A percentile compares a stretch with the other conserved stretches of the same genome.
phyloP scores from a whole-genome alignment of 2,888 invertebrate genomes.

The Chelonus formosanus region DNA sequence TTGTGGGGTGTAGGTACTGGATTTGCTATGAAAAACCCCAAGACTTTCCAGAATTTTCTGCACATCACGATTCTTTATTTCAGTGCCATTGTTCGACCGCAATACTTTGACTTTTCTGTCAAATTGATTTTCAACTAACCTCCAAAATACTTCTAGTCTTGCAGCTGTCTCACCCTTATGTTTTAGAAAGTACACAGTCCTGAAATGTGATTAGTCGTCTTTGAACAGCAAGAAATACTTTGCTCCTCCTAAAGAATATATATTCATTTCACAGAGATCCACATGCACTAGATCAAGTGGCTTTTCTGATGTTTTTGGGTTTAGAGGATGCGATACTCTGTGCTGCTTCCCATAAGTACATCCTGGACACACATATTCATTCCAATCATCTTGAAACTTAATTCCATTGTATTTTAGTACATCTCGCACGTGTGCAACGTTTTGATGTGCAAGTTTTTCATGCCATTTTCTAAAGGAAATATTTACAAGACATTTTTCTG shows the following conservation, averaged over 20 bases:
- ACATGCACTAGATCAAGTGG: conserved; percentile 48
- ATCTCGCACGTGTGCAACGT: conserved; percentile 43
- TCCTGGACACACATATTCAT: conserved; percentile 41
- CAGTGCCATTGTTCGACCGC: conserved; percentile 37
- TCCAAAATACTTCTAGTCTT: conserved; percentile 42
- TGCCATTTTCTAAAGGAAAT: conserved; percentile 42
- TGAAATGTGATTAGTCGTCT: conserved; percentile 46
- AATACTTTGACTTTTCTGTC: conserved; percentile 43
- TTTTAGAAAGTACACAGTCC: conserved; percentile 48
- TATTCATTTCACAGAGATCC: conserved; percentile 48
- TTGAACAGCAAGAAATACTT: conserved; percentile 49
- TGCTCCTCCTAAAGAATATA: conserved; percentile 46
- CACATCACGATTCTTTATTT: conserved; percentile 46
- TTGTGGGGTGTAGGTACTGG: conserved; percentile 48
- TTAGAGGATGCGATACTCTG: conserved; percentile 44
- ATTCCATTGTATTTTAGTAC: conserved; percentile 41
- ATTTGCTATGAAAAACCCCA: conserved; percentile 45
- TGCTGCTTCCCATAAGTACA: conserved; percentile 48
- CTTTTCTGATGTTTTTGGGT: conserved; percentile 41
- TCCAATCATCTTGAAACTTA: conserved; percentile 47
- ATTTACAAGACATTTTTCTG: conserved; percentile 4
- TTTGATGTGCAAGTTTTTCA: conserved; percentile 49
- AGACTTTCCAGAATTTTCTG: conserved; percentile 43
- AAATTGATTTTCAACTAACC: conserved; percentile 48
- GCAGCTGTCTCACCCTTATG: conserved; percentile 43